Base-by-base conservation (phyloP, 2,113 vertebrate species). In the Xerus inauris region DNA sequence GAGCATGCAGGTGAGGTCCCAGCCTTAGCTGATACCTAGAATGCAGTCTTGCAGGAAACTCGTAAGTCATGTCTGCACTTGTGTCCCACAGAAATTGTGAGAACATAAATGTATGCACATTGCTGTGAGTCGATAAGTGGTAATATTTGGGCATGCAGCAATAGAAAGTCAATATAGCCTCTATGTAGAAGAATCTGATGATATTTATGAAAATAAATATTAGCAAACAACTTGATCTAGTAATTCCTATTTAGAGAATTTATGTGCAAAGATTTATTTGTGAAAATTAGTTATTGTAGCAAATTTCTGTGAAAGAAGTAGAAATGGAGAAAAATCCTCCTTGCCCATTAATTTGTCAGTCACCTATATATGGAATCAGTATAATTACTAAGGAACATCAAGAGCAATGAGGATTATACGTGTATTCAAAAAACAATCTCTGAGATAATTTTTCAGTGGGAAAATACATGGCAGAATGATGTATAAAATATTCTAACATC, bases 21-120 rank as follows among this genome's bases (percentile, higher is more conserved):
- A 54, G n/a, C 10, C 32, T 26, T 2, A 35, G 16, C 0, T 32
- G 11, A n/a, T 2, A n/a, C 0, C 1, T 30, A 73, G 14, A 47
- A 0, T 57, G 7, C 0, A 62, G 1, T 45, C 10, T 64, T 51
- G 13, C 1, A 30, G 14, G 1, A 11, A 57, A 49, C 17, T 51
- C 57, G 4, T 54, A 54, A n/a, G 20, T 3, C 54, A 81, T 35
- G 1, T 3, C 42, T 59, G 26, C 3, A 72, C 22, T 88, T 4
- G 6, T 51, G 45, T n/a, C 6, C 19, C 22, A 45, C 3, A n/a
- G 64, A 69, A 80, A 59, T 24, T 14, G 3, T 67, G 62, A 64
- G 10, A 83, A 87, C 84, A 51, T 62, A 75, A 67, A 87, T 85
- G 32, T 3, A 69, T 5, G 35, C 42, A 35, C 6, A 35, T 65